Conservation (phyloP, 2,888 invertebrate species). For the Epirrita christyi region DNA sequence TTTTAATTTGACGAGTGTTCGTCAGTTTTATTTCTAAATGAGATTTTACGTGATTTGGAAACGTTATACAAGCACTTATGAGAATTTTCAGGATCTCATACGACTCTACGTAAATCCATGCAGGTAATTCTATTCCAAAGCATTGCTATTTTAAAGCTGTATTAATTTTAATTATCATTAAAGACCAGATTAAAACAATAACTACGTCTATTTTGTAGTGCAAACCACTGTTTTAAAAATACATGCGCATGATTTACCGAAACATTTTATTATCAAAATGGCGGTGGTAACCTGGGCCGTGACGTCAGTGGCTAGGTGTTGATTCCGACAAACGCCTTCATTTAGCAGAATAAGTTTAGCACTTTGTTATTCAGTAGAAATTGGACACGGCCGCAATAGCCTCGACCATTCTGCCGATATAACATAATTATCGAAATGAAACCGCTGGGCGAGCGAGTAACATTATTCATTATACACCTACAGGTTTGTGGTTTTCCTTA, state of each 20-base stretch:
- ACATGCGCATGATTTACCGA: constrained; percentile 37
- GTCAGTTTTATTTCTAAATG: not conserved
- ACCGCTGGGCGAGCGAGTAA: constrained; percentile 16
- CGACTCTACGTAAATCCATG: not conserved
- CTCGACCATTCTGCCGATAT: constrained; percentile 18
- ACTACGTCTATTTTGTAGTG: not conserved
- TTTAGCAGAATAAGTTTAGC: constrained; percentile 40
- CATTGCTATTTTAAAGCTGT: too few species aligned
- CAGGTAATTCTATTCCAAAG: too few species aligned
- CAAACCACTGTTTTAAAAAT: not conserved
- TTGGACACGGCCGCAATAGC: constrained; percentile 46
- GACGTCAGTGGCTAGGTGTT: constrained; percentile 50
- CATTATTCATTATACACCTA: constrained; percentile 1
- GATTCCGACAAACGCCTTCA: constrained; percentile 43
- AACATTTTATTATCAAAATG: constrained; percentile 66
- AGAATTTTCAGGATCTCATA: not conserved
- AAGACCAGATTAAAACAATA: not conserved
- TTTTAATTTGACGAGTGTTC: constrained; percentile 1
- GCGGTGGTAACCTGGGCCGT: constrained; percentile 60
- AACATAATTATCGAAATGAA: constrained; percentile 17
- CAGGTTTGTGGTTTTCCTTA: constrained; percentile 15
- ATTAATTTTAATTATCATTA: too few species aligned
- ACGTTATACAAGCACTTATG: not conserved
- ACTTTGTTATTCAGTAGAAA: constrained; percentile 43
- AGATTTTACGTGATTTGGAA: not conserved